Percentiles rank a stretch among this genome's conserved stretches.
Evolutionary conservation across 2,888 invertebrate species (phyloP).

Genomic region (Micoletzkya japonica): DNA sequence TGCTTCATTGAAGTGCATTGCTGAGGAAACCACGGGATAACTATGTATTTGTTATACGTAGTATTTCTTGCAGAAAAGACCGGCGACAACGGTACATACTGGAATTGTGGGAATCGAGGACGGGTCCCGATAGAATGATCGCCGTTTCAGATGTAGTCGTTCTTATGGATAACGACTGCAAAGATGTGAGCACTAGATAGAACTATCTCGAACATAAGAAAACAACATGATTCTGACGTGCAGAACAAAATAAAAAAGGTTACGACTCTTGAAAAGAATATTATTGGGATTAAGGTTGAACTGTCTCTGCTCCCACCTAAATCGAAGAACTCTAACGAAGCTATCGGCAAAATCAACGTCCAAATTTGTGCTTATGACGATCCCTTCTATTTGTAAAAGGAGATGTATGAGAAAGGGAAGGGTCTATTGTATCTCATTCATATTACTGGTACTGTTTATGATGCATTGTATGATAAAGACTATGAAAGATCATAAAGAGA

Average conservation of each 20-base stretch:
- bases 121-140: constrained; percentile 10
- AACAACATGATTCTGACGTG: background rate
- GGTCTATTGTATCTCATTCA: too few relatives aligned
- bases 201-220: background rate
- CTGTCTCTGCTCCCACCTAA: constrained; percentile 10
- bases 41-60: background rate
- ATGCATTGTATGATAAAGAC: too few relatives aligned
- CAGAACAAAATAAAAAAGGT: background rate
- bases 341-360: constrained; percentile 11
- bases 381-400: constrained; percentile 25
- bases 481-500: background rate
- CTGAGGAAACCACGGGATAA: too few relatives aligned
- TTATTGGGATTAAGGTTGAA: constrained; percentile 6
- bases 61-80: constrained; percentile 6
- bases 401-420: too few relatives aligned
- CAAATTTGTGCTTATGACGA: constrained; percentile 29
- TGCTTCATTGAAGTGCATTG: too few relatives aligned
- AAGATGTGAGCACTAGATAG: background rate
- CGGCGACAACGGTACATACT: constrained; percentile 9
- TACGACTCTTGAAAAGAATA: background rate
- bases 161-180: constrained; percentile 25
- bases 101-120: constrained; percentile 15
- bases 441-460: too few relatives aligned
- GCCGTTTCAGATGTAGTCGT: constrained; percentile 9
- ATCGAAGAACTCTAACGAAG: background rate